A percentile compares a stretch with the other conserved stretches of the same genome.
These are phyloP conservation scores for Mimachlamys varia DNA, from an alignment of 2,888 invertebrate genomes.

Conservation along the genomic window DNA sequence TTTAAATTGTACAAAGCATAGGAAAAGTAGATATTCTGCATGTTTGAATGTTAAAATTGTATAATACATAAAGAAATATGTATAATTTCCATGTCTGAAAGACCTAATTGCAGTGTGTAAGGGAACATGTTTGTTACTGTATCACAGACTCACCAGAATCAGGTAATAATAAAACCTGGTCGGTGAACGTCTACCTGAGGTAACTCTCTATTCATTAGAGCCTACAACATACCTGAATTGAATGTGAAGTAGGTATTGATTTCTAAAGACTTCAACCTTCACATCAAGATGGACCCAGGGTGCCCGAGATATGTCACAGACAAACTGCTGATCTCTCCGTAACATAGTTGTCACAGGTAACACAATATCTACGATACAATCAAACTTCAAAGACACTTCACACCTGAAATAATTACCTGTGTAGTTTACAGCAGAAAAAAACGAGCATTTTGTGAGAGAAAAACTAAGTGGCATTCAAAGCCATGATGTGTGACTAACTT, in stretches of 20 bases:
- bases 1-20: no score
- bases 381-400: not conserved
- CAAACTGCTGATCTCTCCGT: not conserved
- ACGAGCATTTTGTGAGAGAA: not conserved
- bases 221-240: not conserved
- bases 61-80: no score
- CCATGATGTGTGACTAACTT: not conserved
- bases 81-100: no score
- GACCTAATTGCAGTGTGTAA: no score
- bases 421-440: constrained; percentile 7
- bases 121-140: no score
- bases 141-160: no score
- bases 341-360: not conserved
- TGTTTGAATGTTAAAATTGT: no score
- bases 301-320: not conserved
- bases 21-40: no score
- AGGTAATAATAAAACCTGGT: no score
- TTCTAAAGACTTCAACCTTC: not conserved
- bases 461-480: not conserved
- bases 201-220: not conserved
- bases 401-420: constrained; percentile 36
- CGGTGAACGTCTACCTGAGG: no score
- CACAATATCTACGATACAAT: not conserved
- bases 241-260: not conserved
- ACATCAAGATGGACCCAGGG: not conserved